Conservation (phyloP, 2,888 invertebrate genomes). For the Pammene fasciana region DNA sequence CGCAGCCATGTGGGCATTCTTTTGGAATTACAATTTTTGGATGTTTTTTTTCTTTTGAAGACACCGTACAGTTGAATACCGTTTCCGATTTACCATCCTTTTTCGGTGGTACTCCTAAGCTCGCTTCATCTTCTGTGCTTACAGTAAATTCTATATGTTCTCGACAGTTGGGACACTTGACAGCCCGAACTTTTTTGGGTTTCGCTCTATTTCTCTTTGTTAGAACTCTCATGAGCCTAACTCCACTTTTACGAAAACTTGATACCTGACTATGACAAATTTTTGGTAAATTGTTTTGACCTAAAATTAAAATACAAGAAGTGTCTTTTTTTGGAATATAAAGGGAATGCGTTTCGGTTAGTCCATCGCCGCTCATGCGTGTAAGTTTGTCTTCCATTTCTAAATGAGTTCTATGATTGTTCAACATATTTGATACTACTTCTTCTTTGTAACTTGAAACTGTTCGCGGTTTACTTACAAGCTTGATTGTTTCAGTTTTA, state of each 20-base stretch:
- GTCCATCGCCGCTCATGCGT: constrained; percentile 49
- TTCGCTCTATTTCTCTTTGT: constrained; percentile 45
- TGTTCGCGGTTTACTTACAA: constrained; percentile 55
- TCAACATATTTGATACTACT: constrained; percentile 43
- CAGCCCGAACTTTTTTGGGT: constrained; percentile 54
- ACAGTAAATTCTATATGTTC: constrained; percentile 63
- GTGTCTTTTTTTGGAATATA: constrained; percentile 48
- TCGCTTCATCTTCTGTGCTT: constrained; percentile 62
- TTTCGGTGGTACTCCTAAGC: constrained; percentile 51
- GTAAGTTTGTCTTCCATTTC: constrained; percentile 56
- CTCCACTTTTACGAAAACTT: background rate
- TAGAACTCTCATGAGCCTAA: background rate
- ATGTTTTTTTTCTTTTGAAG: constrained; percentile 45
- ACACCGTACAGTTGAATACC: constrained; percentile 50
- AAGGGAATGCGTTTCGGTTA: constrained; percentile 46
- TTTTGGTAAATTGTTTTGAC: constrained; percentile 45
- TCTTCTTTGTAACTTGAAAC: constrained; percentile 57
- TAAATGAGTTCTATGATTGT: constrained; percentile 45
- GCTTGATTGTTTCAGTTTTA: constrained; percentile 55
- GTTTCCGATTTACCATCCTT: constrained; percentile 52
- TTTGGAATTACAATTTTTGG: constrained; percentile 50
- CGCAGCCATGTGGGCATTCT: constrained; percentile 64
- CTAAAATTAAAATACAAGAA: constrained; percentile 36
- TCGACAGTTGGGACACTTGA: constrained; percentile 70
- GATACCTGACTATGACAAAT: constrained; percentile 23